Evolutionary conservation across 2,888 invertebrate genomes (phyloP).

Genomic region (Acanthococcus lagerstroemiae): DNA sequence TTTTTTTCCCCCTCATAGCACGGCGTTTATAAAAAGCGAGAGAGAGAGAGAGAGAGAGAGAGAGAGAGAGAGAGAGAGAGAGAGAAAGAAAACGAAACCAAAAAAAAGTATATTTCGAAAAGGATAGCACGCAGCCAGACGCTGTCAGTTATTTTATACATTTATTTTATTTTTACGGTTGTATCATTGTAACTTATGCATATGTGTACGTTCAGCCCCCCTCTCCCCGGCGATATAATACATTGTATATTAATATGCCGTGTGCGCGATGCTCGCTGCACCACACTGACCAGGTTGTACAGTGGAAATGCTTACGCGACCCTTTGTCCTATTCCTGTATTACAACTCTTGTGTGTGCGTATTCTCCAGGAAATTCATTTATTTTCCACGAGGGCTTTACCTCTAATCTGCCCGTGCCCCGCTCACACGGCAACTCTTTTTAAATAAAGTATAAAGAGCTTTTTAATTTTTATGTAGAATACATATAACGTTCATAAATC

Average conservation of each 20-base stretch:
- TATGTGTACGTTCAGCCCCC: conserved; percentile 14
- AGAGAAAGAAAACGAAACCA: not conserved
- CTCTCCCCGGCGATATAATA: too few species aligned
- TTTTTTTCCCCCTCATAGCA: too few species aligned
- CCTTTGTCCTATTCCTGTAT: conserved; percentile 17
- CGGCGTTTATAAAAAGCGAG: too few species aligned
- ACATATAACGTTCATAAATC: conserved; percentile 28
- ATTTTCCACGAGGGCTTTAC: conserved; percentile 24
- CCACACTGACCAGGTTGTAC: conserved; percentile 20
- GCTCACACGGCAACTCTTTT: conserved; percentile 7
- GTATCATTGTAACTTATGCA: conserved; percentile 14
- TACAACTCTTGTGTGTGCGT: too few species aligned
- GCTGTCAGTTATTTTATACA: conserved; percentile 24
- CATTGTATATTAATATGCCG: conserved; percentile 21
- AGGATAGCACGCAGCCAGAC: not conserved
- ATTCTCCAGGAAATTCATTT: conserved; percentile 22
- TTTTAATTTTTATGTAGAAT: conserved; percentile 29
- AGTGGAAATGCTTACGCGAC: conserved; percentile 27
- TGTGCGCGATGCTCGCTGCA: conserved; percentile 20
- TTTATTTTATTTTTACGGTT: conserved; percentile 15
- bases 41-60: too few species aligned
- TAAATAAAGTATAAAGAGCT: conserved; percentile 29
- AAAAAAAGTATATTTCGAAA: conserved; percentile 1
- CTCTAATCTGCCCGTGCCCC: conserved; percentile 25
- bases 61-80: too few species aligned